These are phyloP conservation scores for Aporrectodea caliginosa DNA, from an alignment of 1,140 invertebrate genomes.

Conservation along the genomic window DNA sequence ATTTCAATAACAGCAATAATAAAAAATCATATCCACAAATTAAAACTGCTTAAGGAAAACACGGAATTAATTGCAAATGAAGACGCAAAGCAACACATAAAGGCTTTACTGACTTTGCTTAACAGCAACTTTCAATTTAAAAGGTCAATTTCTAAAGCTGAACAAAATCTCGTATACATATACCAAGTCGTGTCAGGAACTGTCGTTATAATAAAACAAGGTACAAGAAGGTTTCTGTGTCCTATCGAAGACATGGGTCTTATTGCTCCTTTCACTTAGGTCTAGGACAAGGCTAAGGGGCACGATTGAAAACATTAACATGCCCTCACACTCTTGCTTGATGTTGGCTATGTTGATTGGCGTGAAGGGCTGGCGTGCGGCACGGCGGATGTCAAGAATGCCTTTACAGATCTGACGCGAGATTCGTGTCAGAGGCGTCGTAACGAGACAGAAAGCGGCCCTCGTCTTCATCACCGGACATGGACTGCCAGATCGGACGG, in stretches of 20 bases:
- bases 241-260: background rate
- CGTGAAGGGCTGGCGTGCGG: slow-evolving; percentile 79
- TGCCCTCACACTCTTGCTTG: slow-evolving; percentile 63
- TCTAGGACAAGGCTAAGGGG: background rate
- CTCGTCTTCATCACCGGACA: slow-evolving; percentile 93
- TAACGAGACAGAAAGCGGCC: slow-evolving; percentile 89
- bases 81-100: background rate
- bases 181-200: no score
- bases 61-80: no score
- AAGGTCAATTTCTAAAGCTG: background rate
- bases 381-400: slow-evolving; percentile 76
- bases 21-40: background rate
- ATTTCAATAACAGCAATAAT: background rate
- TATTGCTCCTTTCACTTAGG: background rate
- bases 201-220: no score
- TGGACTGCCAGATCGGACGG: slow-evolving; percentile 67
- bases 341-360: slow-evolving; percentile 78
- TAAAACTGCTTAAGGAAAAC: no score
- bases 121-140: background rate
- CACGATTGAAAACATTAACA: slow-evolving; percentile 25
- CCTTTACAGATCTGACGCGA: slow-evolving; percentile 64
- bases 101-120: background rate
- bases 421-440: slow-evolving; percentile 77
- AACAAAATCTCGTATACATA: no score
- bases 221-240: background rate